Conservation (phyloP, 2,797 vertebrate species). For the Myiotriccus ornatus region DNA sequence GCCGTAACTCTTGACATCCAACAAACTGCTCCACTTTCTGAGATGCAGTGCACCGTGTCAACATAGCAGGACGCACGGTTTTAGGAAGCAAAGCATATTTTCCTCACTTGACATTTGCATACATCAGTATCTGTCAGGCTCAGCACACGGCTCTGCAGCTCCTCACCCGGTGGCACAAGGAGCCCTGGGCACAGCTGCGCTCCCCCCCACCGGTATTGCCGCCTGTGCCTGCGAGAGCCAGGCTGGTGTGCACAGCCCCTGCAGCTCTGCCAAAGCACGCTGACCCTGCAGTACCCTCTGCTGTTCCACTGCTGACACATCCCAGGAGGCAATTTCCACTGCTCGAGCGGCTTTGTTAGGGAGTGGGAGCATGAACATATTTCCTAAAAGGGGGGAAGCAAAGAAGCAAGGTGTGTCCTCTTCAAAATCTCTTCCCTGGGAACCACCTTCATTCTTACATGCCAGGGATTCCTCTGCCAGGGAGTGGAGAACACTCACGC, state of each 20-base stretch:
- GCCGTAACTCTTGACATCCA: neutral
- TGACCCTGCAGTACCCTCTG: slow-evolving; percentile 45
- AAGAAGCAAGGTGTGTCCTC: neutral
- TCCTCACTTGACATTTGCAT: slow-evolving; percentile 15
- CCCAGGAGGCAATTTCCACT: neutral
- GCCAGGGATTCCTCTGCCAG: neutral
- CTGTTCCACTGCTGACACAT: neutral
- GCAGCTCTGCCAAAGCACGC: neutral
- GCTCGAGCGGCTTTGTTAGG: neutral
- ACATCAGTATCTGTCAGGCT: neutral
- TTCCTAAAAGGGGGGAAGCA: neutral
- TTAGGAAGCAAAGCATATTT: neutral
- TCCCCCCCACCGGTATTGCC: neutral
- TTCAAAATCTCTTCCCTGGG: neutral
- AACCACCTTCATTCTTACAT: slow-evolving; percentile 1
- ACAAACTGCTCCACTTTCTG: neutral
- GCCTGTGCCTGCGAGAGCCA: fast-evolving
- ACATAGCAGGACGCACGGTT: neutral
- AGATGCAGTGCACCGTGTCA: neutral
- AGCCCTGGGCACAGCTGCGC: fast-evolving
- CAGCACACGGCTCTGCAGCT: neutral
- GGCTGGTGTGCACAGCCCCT: neutral
- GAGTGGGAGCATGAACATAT: neutral
- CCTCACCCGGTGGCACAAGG: neutral
- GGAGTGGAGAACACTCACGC: neutral